Percentiles rank a stretch among this genome's conserved stretches.
phyloP scores from a whole-genome alignment of 2,797 vertebrate genomes.

The Emydoidea blandingii region DNA sequence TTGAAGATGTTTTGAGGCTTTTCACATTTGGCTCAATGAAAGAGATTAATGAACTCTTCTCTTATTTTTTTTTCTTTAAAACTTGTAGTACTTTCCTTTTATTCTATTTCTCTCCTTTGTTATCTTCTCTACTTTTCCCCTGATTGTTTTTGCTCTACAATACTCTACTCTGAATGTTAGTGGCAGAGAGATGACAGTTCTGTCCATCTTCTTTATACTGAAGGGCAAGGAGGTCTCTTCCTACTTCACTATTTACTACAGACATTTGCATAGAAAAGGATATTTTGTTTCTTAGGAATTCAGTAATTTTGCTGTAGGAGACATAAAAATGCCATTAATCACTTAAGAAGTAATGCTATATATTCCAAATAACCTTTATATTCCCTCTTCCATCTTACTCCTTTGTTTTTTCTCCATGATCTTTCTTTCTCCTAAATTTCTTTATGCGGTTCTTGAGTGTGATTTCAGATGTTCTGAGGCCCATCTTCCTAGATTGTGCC shows the following conservation, averaged over 20 bases:
- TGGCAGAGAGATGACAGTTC: neutral
- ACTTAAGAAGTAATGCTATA: too few species aligned
- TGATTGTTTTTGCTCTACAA: neutral
- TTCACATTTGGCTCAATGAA: neutral
- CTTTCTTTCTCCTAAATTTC: neutral
- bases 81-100: neutral
- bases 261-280: neutral
- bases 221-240: neutral
- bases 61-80: neutral
- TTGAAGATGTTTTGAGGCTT: neutral
- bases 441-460: neutral
- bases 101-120: neutral
- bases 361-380: neutral
- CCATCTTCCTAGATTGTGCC: neutral
- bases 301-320: neutral
- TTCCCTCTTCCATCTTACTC: neutral
- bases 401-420: neutral
- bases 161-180: neutral
- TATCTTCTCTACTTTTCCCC: neutral
- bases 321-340: neutral
- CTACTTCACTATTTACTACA: neutral
- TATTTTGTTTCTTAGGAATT: neutral
- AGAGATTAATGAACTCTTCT: neutral
- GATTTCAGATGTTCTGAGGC: neutral
- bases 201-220: neutral